A percentile compares a stretch with the other conserved stretches of the same genome.
phyloP scores from a whole-genome alignment of 2,797 vertebrate species.

The Philypnodon macrostomus region DNA sequence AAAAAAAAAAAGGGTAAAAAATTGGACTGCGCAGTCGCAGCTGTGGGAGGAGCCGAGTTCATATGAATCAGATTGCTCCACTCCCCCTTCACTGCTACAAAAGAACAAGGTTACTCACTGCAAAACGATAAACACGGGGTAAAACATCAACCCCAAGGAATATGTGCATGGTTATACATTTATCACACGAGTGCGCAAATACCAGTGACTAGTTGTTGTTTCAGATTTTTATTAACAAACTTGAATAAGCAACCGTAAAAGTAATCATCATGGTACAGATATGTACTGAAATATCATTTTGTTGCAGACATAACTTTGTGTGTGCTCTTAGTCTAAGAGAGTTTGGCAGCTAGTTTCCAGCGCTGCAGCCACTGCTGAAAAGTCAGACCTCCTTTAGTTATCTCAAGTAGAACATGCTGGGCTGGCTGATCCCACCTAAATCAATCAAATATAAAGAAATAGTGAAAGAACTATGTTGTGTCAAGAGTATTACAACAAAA shows the following conservation, averaged over 20 bases:
- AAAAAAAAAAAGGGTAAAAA: constrained; percentile 49
- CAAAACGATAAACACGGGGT: constrained; percentile 8
- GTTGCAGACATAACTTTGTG: neutral
- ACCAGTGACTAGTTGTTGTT: neutral
- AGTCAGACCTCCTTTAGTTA: constrained; percentile 69
- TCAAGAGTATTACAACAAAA: no score
- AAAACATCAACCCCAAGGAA: neutral
- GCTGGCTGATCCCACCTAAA: constrained; percentile 83
- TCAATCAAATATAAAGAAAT: no score
- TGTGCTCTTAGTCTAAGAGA: constrained; percentile 47
- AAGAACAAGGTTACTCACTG: constrained; percentile 51
- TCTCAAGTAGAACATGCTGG: constrained; percentile 71
- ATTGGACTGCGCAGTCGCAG: constrained; percentile 67
- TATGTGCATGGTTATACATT: neutral
- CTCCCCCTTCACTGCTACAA: constrained; percentile 73
- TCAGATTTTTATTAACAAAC: constrained; percentile 38
- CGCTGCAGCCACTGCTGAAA: constrained; percentile 80
- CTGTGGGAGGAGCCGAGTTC: constrained; percentile 58
- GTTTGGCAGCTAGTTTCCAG: constrained; percentile 76
- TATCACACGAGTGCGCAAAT: neutral
- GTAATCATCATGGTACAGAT: neutral
- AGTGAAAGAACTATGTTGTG: no score
- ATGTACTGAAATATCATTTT: no score
- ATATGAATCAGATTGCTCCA: constrained; percentile 63
- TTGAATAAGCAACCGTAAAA: neutral